Percentiles rank a stretch among this genome's conserved stretches.
Conservation (phyloP, 2,797 vertebrate genomes). For the Sparidentex hasta region DNA sequence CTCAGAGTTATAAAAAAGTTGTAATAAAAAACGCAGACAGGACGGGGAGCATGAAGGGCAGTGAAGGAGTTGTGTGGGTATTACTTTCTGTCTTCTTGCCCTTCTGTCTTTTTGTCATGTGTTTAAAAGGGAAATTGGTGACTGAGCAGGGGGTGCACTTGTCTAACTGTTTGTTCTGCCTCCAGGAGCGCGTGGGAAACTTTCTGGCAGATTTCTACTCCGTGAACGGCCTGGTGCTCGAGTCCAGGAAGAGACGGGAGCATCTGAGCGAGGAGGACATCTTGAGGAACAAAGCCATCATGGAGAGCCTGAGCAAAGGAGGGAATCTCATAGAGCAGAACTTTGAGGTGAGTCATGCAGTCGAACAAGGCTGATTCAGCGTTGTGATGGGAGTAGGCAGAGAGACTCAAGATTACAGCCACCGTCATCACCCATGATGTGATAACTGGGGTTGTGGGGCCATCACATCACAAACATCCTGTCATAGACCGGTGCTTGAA, state of each 20-base stretch:
- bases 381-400: too few relatives aligned
- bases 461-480: conserved; percentile 1
- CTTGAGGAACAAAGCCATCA: conserved; percentile 98
- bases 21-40: conserved; percentile 39
- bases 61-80: conserved; percentile 23
- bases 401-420: background rate
- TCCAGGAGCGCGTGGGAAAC: conserved; percentile 97
- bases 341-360: conserved; percentile 89
- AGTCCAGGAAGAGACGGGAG: conserved; percentile 97
- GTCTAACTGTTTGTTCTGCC: conserved; percentile 37
- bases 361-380: background rate
- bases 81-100: conserved; percentile 12
- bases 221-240: conserved; percentile 96
- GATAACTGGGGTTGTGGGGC: background rate
- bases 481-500: background rate
- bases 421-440: background rate
- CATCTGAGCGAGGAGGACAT: conserved; percentile 99
- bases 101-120: conserved; percentile 24
- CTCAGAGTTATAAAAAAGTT: conserved; percentile 39
- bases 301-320: conserved; percentile 99
- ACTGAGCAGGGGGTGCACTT: conserved; percentile 30
- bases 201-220: conserved; percentile 98
- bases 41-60: background rate
- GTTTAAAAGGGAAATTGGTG: conserved; percentile 47
- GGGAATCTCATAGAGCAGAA: conserved; percentile 97